Evolutionary conservation across 2,113 vertebrate species (phyloP).

Genomic region (Symphodus melops): DNA sequence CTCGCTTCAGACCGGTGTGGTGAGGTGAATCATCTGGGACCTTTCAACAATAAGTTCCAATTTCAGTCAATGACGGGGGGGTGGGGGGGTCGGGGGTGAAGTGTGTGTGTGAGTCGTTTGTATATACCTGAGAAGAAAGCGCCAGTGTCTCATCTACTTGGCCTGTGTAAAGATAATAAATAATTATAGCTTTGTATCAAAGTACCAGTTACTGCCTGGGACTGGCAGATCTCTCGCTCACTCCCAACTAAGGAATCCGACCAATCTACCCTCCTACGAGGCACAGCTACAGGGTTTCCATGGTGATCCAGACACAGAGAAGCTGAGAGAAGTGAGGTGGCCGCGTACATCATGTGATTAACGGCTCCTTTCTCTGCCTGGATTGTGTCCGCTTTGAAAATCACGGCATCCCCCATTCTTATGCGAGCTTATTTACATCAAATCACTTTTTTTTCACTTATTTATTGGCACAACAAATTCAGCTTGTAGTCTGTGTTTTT

Average conservation of each 20-base stretch:
- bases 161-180: too few relatives aligned
- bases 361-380: neutral
- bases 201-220: constrained; percentile 76
- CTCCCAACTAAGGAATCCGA: constrained; percentile 2
- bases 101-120: too few relatives aligned
- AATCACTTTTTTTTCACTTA: neutral
- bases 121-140: too few relatives aligned
- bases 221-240: constrained; percentile 35
- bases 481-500: neutral
- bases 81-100: too few relatives aligned
- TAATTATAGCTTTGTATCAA: too few relatives aligned
- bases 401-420: neutral
- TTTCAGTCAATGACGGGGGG: too few relatives aligned
- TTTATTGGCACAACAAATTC: neutral
- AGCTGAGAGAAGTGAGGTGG: constrained; percentile 38
- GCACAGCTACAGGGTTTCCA: constrained; percentile 49
- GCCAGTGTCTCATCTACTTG: too few relatives aligned
- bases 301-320: constrained; percentile 43
- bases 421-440: neutral
- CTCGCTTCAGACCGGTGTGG: too few relatives aligned
- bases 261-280: constrained; percentile 50
- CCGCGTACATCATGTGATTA: constrained; percentile 53
- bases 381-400: neutral
- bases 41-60: too few relatives aligned
- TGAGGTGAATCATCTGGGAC: too few relatives aligned